Evolutionary conservation across 2,113 vertebrate species (phyloP), one percentile per base, ranked within the genome.

Genomic region (human): DNA sequence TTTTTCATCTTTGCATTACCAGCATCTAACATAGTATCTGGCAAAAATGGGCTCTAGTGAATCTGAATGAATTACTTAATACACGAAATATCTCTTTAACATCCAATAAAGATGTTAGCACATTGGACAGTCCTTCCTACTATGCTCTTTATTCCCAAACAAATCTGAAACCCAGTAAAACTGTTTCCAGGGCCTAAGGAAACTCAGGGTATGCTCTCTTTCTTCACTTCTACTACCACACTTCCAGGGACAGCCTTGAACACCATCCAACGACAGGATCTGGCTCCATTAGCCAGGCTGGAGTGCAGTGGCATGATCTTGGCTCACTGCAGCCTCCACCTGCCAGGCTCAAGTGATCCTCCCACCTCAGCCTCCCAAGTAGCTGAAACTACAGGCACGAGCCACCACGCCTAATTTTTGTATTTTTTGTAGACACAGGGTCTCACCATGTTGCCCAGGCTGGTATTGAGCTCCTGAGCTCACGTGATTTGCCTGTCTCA

Each of bases 61-160:
- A 90, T 23, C 32, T 90, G 59, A 95, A 94, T 64, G 83, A 79
- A 82, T 89, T 81, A 81, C 68, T 94, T 89, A 30, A 95, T 32
- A 48, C 59, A 95, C 14, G 84, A 95, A 93, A 35, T 57, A 90
- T 84, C 81, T 84, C 55, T 57, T 96, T 87, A 97, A 38, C 82
- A 32, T 81, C 14, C 27, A 76, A 17, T 4, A 81, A 50, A 82
- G 68, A 76, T 43, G 17, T 80, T 32, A 92, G 27, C 75, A 79
- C 20, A 80, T 16, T 79, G 27, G 84, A 64, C 48, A 94, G 84
- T 80, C 80, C 35, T 72, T 87, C 48, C 38, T 94, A 76, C 25
- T 92, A 22, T 70, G 70, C 18, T 82, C 86, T 94, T 94, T 25
- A 72, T 43, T 94, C 32, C 59, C 61, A 81, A 78, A 82, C 38